These are phyloP conservation scores for Engraulis encrasicolus DNA, from an alignment of 2,113 vertebrate genomes.

Conservation along the genomic window DNA sequence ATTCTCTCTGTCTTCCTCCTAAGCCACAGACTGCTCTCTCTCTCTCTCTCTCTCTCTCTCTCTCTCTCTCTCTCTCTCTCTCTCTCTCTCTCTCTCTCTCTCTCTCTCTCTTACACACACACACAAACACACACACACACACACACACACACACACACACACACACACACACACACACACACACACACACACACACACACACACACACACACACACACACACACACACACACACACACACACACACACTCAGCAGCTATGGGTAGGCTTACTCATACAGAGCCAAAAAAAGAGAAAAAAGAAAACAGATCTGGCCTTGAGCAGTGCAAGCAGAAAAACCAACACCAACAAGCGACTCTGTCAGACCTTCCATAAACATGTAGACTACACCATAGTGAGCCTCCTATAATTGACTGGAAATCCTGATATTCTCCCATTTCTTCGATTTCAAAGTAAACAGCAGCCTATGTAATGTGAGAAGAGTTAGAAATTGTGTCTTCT, in stretches of 20 bases:
- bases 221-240: constrained; percentile 29
- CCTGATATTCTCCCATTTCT: background rate
- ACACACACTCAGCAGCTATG: background rate
- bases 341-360: constrained; percentile 1
- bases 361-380: constrained; percentile 30
- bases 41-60: too few species aligned
- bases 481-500: background rate
- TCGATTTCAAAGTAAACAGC: background rate
- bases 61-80: too few species aligned
- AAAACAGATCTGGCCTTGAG: background rate
- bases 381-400: background rate
- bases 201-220: background rate
- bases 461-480: background rate
- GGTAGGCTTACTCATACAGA: background rate
- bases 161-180: constrained; percentile 18
- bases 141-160: constrained; percentile 19
- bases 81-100: too few species aligned
- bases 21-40: too few species aligned
- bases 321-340: background rate
- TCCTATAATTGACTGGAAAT: background rate
- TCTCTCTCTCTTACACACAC: too few species aligned
- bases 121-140: constrained; percentile 31
- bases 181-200: background rate
- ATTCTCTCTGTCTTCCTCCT: too few species aligned
- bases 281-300: background rate